Percentiles rank a stretch among this genome's conserved stretches.
These are phyloP conservation scores for Bradynema listronoti DNA, from an alignment of 1,140 invertebrate genomes.

Conservation along the genomic window DNA sequence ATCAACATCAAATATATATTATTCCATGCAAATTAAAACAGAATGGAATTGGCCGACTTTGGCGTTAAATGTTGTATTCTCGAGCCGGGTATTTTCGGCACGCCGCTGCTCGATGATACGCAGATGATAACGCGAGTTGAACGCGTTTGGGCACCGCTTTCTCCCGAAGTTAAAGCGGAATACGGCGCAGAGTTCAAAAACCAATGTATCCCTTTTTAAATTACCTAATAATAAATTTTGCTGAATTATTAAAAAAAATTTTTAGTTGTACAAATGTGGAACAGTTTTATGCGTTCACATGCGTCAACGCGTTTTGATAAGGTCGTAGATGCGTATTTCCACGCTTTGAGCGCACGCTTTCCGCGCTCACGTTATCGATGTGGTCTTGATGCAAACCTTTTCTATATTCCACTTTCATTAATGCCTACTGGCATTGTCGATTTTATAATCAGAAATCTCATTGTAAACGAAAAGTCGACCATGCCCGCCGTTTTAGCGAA, in stretches of 20 bases:
- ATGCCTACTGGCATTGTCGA: conserved; percentile 32
- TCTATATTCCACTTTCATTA: conserved; percentile 35
- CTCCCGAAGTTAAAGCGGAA: conserved; percentile 34
- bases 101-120: conserved; percentile 37
- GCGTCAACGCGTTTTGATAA: conserved; percentile 36
- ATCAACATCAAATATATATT: too few species aligned
- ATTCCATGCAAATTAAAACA: too few species aligned
- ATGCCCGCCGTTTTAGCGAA: background rate
- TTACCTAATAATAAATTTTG: background rate
- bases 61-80: conserved; percentile 42
- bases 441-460: background rate
- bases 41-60: conserved; percentile 38
- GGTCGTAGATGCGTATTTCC: conserved; percentile 51
- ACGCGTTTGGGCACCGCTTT: conserved; percentile 37
- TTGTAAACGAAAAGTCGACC: background rate
- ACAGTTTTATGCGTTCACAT: conserved; percentile 20
- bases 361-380: conserved; percentile 44
- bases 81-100: conserved; percentile 40
- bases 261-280: conserved; percentile 47
- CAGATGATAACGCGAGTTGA: conserved; percentile 44
- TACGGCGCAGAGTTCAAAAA: conserved; percentile 48
- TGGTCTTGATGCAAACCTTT: conserved; percentile 40
- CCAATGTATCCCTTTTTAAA: conserved; percentile 28
- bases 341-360: conserved; percentile 45
- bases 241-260: background rate